phyloP scores from a whole-genome alignment of 2,888 invertebrate genomes.

The Crematogaster levior region DNA sequence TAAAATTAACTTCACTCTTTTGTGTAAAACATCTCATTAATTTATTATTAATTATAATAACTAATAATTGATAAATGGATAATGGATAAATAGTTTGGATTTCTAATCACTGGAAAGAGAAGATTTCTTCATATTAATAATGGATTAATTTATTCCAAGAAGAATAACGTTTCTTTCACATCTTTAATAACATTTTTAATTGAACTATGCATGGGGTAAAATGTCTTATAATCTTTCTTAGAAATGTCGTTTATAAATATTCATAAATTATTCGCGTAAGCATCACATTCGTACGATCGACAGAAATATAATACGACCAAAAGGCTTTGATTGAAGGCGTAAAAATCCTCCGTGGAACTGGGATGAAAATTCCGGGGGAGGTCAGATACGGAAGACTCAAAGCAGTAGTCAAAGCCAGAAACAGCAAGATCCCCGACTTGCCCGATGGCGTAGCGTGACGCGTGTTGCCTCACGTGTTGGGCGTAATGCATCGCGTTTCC shows the following conservation, averaged over 20 bases:
- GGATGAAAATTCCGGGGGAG: background rate
- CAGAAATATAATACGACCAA: background rate
- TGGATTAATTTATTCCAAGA: no score
- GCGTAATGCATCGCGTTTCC: slow-evolving; percentile 74
- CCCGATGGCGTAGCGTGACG: slow-evolving; percentile 23
- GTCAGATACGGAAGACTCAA: background rate
- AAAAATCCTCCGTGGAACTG: background rate
- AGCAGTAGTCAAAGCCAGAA: background rate
- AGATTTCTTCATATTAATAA: no score
- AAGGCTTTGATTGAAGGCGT: background rate
- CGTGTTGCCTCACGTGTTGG: slow-evolving; percentile 81
- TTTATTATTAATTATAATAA: background rate
- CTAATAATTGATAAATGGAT: background rate
- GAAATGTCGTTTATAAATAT: background rate
- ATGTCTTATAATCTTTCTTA: background rate
- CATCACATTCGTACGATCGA: background rate
- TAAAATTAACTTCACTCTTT: background rate
- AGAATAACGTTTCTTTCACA: background rate
- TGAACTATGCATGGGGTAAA: background rate
- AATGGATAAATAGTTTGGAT: no score
- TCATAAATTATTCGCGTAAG: background rate
- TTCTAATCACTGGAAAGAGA: no score
- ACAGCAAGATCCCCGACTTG: slow-evolving; percentile 6
- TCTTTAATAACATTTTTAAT: no score
- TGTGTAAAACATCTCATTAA: background rate